Evolutionary conservation across 1,140 invertebrate species (phyloP), one percentile per base, ranked within the genome.

Genomic region (Lordiphosa stackelbergi): DNA sequence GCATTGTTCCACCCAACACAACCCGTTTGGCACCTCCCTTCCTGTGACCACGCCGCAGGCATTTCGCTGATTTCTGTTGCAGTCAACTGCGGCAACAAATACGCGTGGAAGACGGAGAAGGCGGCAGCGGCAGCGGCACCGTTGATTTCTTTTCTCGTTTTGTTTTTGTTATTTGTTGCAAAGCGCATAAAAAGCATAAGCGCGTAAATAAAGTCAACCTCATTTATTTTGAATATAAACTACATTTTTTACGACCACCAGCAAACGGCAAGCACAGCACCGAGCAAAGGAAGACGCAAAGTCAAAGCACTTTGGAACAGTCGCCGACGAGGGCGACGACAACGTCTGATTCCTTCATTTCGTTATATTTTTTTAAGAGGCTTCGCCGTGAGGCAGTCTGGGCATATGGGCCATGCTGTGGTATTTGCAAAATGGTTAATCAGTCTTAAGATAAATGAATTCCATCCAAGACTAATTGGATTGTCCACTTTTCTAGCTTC

Each of bases 211-310:
- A 81, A 81, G 77, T 81, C 75, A 81, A 81, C 75, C 75, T 81
- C 75, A 81, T 81, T 81, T 81, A 81, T 81, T 81, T 81, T 83
- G 77, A 83, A 81, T 83, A 81, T 81, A 81, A 81, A 81, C 75
- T 81, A 81, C 71, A 81, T 81, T 83, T 81, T 81, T 81, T 81
- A 81, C 77, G 75, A 75, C 77, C 69, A 68, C 68, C 72, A 83
- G 43, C 58, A 53, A 19, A 22, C 38, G 9, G 22, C 28, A 24
- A 16, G 12, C 3, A 22, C n/a, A 22, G 47, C 40, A 52, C 37
- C 60, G 64, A 45, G 35, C 42, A 13, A 53, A 60, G 38, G 48
- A 45, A 19, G 40, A 66, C 51, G 73, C 65, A 66, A 73, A 78
- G 73, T 75, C 75, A 83, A 79, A 79, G 75, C 62, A 66, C 53